Percentiles rank a stretch among this genome's conserved stretches.
These are phyloP conservation scores for Emys orbicularis DNA, from an alignment of 2,797 vertebrate genomes.

Conservation along the genomic window DNA sequence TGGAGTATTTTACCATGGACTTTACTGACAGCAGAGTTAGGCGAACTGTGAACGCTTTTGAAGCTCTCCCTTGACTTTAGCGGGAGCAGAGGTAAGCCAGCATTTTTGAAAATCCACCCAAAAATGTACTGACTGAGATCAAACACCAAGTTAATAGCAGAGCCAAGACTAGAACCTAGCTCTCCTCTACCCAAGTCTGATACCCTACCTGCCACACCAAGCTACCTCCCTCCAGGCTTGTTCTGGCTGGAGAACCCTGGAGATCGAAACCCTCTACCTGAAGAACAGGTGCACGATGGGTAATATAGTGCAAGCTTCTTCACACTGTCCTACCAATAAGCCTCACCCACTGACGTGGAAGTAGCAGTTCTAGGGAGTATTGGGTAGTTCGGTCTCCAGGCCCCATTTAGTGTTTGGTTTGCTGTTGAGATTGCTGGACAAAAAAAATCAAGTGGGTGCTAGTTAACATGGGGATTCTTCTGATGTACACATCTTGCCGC, in stretches of 20 bases:
- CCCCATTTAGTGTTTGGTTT: not conserved
- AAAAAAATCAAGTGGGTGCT: not conserved
- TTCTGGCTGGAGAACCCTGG: not conserved
- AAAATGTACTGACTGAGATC: not conserved
- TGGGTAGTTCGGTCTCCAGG: not conserved
- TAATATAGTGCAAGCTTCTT: not conserved
- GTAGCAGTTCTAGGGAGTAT: not conserved
- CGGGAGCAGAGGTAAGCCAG: not conserved
- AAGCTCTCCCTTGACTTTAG: not conserved
- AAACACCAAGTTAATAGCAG: rapidly evolving
- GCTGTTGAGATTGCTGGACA: not conserved
- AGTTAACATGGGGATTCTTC: not conserved
- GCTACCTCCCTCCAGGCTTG: not conserved
- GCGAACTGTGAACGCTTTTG: not conserved
- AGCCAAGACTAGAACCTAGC: not conserved
- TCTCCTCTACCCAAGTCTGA: not conserved
- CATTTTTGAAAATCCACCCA: not conserved
- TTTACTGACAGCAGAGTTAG: not conserved
- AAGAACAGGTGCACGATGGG: not conserved
- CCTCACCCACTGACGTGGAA: constrained; percentile 9
- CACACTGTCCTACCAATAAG: not conserved
- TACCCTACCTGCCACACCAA: not conserved
- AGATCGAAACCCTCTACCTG: not conserved
- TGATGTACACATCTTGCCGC: not conserved
- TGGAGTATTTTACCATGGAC: not conserved